These are phyloP conservation scores for Anser cygnoides DNA, from an alignment of 2,113 vertebrate genomes.

Conservation along the genomic window DNA sequence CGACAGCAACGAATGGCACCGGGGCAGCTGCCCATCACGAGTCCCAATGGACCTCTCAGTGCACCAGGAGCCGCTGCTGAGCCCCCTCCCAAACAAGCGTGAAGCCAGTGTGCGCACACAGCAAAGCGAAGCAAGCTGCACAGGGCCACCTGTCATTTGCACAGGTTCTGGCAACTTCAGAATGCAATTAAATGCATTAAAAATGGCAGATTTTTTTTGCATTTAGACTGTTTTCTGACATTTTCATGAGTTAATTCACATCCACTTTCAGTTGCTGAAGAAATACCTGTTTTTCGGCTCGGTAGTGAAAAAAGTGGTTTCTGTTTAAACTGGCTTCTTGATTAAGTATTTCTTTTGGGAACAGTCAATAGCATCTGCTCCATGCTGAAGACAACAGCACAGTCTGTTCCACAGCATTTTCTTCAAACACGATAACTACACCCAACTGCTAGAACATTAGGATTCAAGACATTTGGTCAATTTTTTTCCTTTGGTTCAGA, in stretches of 20 bases:
- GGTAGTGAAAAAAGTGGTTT: background rate
- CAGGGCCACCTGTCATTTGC: background rate
- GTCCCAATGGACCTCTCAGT: fast-evolving
- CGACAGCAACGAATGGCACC: fast-evolving
- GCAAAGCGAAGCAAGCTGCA: fast-evolving
- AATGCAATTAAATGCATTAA: fast-evolving
- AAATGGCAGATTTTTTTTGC: background rate
- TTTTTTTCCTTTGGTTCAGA: background rate
- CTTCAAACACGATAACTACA: background rate
- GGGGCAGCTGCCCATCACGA: fast-evolving
- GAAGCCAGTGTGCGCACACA: background rate
- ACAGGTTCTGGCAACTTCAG: background rate
- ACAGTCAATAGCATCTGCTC: constrained; percentile 43
- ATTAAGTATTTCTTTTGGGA: constrained; percentile 7
- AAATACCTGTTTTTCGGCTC: background rate
- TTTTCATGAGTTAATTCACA: background rate
- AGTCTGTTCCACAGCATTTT: constrained; percentile 39
- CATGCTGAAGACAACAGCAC: constrained; percentile 10
- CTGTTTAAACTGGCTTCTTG: background rate
- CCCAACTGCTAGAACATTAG: constrained; percentile 17
- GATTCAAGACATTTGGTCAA: background rate
- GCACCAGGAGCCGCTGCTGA: background rate
- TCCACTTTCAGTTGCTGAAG: background rate
- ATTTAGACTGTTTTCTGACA: background rate
- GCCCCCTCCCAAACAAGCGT: fast-evolving